Conservation (phyloP, 2,888 invertebrate species). For the Hirtodrosophila histrioides region DNA sequence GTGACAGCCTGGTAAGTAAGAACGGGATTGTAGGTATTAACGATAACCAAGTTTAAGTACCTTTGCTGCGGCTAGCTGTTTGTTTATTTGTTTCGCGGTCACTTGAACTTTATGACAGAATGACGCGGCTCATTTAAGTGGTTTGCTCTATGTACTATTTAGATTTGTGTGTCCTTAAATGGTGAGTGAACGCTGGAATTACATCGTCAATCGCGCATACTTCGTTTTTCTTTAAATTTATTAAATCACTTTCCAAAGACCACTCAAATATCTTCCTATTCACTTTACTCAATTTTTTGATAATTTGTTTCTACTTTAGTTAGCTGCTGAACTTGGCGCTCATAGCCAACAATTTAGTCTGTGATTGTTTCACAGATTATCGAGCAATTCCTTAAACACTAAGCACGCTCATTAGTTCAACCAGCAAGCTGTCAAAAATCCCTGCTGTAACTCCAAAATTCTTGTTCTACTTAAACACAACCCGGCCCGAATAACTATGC, state of each 20-base stretch:
- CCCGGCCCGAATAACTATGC: conserved; percentile 24
- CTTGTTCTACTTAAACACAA: not conserved
- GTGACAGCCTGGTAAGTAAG: conserved; percentile 13
- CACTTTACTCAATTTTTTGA: no score
- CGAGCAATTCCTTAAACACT: conserved; percentile 31
- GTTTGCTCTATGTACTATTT: conserved; percentile 4
- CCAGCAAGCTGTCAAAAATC: conserved; percentile 41
- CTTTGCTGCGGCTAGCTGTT: conserved; percentile 34
- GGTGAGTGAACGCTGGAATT: no score
- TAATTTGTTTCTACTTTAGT: no score
- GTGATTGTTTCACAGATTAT: conserved; percentile 45
- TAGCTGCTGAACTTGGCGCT: no score
- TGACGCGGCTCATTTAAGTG: conserved; percentile 52
- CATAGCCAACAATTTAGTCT: no score
- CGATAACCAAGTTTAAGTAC: conserved; percentile 38
- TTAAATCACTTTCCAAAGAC: no score
- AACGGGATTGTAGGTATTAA: conserved; percentile 8
- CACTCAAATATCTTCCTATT: no score
- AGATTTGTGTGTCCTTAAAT: not conserved
- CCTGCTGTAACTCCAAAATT: conserved; percentile 2
- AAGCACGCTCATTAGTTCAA: conserved; percentile 39
- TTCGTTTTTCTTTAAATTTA: no score
- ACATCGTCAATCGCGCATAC: no score
- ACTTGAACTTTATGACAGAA: conserved; percentile 60
- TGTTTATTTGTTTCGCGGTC: conserved; percentile 51